Conservation (phyloP, 30 jellyfish, hydroid and myxozoan species). For the Aurelia aurita complex sp. Pacific region DNA sequence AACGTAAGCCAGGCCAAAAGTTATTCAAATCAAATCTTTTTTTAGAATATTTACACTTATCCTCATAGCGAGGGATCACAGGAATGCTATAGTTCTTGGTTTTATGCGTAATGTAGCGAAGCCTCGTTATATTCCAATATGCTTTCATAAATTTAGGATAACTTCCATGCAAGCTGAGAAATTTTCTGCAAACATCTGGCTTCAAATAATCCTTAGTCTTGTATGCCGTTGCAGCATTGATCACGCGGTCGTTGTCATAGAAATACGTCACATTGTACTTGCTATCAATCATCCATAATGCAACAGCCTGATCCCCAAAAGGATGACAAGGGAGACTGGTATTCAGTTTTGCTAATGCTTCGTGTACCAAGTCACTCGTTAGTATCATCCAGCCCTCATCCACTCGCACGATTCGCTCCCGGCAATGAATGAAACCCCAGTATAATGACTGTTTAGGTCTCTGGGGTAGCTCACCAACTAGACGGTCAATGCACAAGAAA, state of each 20-base stretch:
- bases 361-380: slow-evolving; percentile 75
- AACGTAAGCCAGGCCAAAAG: slow-evolving; percentile 79
- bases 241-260: slow-evolving; percentile 82
- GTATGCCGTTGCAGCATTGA: slow-evolving; percentile 79
- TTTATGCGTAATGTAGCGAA: neutral
- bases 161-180: slow-evolving; percentile 86
- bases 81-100: slow-evolving; percentile 39
- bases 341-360: slow-evolving; percentile 67
- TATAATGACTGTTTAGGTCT: slow-evolving; percentile 74
- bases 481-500: slow-evolving; percentile 84
- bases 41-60: slow-evolving; percentile 41
- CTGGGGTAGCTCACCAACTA: slow-evolving; percentile 76
- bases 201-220: slow-evolving; percentile 8
- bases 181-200: slow-evolving; percentile 65
- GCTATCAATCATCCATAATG: slow-evolving; percentile 83
- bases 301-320: slow-evolving; percentile 96
- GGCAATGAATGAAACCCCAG: slow-evolving; percentile 96
- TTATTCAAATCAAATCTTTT: slow-evolving; percentile 56
- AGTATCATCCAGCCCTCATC: slow-evolving; percentile 97
- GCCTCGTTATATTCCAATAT: slow-evolving; percentile 73
- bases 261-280: slow-evolving; percentile 69
- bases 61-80: slow-evolving; percentile 56
- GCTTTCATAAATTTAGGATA: slow-evolving; percentile 72
- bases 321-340: slow-evolving; percentile 91
- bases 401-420: slow-evolving; percentile 73